Evolutionary conservation across 2,113 vertebrate genomes (phyloP), one percentile per base, ranked within the genome.

Genomic region (Pyxicephalus adspersus): DNA sequence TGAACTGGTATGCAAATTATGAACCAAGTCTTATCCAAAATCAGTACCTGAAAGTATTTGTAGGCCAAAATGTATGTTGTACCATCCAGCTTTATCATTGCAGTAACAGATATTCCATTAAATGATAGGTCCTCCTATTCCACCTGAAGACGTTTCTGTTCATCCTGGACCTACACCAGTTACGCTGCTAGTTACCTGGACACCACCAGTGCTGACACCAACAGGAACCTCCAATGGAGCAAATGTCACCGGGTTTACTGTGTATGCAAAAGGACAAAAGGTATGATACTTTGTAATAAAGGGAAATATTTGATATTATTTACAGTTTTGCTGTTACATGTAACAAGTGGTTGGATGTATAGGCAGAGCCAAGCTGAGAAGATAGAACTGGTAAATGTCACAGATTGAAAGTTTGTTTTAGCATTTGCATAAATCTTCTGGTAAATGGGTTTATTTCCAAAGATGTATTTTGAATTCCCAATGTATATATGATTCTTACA

Each of bases 191-290:
- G 92, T 98, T 84, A 94, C 89, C 83, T 99, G 97, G 97, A 98
- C 94, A 83, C 94, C 96, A 0, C 97, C 97, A 0, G 55, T 78
- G 0, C 93, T 98, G 88, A 94, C 95, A 0, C 84, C 94, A 22
- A 88, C 93, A 0, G 97, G 97, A 77, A 95, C 96, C n/a, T 99
- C 97, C 70, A 97, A 97, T 0, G 98, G 96, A 0, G 98, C 97
- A 83, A 94, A 26, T 0, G 97, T 98, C 31, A 96, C 96, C 0
- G 97, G 98, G 83, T 99, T 98, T 0, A 94, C 93, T 1, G 95
- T 99, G 71, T 98, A 95, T 50, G 96, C 94, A 58, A 96, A 95
- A 86, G 96, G 96, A 83, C 96, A 98, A 88, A 95, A 95, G 96
- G 98, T 99, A 86, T 90, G 91, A 86, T 17, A 29, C 25, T 25